Evolutionary conservation across 2,888 invertebrate species (phyloP).

Genomic region (Alsophila aescularia): DNA sequence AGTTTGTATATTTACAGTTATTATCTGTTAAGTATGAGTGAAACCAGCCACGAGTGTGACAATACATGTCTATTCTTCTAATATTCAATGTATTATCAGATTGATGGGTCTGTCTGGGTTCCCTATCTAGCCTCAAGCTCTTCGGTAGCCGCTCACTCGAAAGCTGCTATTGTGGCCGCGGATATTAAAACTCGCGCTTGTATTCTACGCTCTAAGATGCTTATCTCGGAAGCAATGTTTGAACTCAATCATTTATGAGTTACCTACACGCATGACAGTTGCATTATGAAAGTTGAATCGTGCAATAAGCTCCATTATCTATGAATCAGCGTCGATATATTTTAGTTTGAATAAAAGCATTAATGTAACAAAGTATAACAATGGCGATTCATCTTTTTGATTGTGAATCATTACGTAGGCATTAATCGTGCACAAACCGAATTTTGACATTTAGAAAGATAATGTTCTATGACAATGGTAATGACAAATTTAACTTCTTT

Average conservation of each 20-base stretch:
- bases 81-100: constrained; percentile 38
- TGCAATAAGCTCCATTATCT: constrained; percentile 44
- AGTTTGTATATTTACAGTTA: constrained; percentile 24
- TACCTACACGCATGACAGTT: constrained; percentile 58
- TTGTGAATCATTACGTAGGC: constrained; percentile 17
- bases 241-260: constrained; percentile 66
- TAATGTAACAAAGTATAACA: constrained; percentile 2
- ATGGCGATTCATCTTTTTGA: constrained; percentile 19
- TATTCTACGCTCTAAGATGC: constrained; percentile 54
- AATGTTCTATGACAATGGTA: background rate
- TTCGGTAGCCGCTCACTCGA: constrained; percentile 51
- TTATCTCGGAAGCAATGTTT: constrained; percentile 63
- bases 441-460: constrained; percentile 6
- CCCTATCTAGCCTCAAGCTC: constrained; percentile 31
- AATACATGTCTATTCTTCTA: constrained; percentile 25
- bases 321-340: constrained; percentile 41
- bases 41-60: constrained; percentile 23
- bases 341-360: constrained; percentile 19
- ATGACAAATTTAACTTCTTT: too few relatives aligned
- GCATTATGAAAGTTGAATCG: constrained; percentile 53
- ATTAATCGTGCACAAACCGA: constrained; percentile 10
- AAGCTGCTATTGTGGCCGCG: constrained; percentile 43
- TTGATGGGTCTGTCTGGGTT: constrained; percentile 34
- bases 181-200: constrained; percentile 48
- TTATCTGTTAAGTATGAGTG: constrained; percentile 16